phyloP scores from a whole-genome alignment of 64 coral and sea anemone species.

The Cladopsammia gracilis region DNA sequence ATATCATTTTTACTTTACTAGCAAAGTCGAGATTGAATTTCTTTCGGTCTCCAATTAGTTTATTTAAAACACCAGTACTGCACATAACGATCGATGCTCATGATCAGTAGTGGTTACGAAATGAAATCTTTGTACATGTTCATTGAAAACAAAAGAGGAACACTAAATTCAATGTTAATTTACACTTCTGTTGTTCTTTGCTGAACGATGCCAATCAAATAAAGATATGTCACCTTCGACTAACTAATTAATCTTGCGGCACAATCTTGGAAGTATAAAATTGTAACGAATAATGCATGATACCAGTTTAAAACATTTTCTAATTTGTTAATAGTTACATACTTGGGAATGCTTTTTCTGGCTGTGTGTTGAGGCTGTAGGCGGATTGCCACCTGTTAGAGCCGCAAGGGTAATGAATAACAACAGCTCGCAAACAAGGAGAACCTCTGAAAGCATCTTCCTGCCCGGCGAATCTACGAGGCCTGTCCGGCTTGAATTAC shows the following conservation, averaged over 20 bases:
- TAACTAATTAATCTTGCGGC: not conserved
- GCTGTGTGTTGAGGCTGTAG: not conserved
- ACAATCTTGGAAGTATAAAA: not conserved
- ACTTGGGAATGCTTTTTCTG: constrained; percentile 20
- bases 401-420: constrained; percentile 81
- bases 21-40: not conserved
- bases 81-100: not conserved
- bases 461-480: constrained; percentile 55
- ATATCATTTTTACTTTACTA: too few relatives aligned
- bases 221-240: not conserved
- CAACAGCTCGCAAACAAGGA: constrained; percentile 84
- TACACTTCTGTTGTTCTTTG: not conserved
- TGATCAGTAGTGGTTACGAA: too few relatives aligned
- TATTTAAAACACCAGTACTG: not conserved
- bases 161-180: not conserved
- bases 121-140: too few relatives aligned
- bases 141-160: not conserved
- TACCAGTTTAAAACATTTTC: not conserved
- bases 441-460: constrained; percentile 84
- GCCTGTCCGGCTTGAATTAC: constrained; percentile 68
- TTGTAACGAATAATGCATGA: not conserved
- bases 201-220: not conserved
- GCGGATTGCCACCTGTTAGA: constrained; percentile 58
- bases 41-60: not conserved
- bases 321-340: not conserved